phyloP scores from a whole-genome alignment of 2,113 vertebrate genomes.

The Numida meleagris region DNA sequence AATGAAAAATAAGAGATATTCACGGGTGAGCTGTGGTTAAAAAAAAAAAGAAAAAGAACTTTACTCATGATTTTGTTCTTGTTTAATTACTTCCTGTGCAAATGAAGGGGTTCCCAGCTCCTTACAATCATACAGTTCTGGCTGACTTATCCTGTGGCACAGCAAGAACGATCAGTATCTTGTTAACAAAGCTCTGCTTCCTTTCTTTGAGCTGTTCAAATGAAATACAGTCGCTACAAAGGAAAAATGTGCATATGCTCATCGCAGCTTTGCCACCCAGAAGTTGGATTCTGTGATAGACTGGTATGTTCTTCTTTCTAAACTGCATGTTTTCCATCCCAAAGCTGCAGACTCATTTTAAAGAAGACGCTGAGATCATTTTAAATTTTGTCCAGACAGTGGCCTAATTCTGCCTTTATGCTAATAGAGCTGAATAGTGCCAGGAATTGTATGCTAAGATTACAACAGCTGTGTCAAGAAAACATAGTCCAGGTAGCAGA shows the following conservation, averaged over 20 bases:
- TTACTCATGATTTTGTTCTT: background rate
- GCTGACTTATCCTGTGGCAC: background rate
- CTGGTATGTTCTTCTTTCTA: background rate
- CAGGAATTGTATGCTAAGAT: background rate
- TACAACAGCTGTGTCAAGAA: background rate
- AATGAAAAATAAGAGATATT: background rate
- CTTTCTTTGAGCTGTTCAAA: background rate
- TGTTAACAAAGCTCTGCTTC: constrained; percentile 13
- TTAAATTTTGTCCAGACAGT: background rate
- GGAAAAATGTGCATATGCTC: accelerated
- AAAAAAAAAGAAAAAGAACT: background rate
- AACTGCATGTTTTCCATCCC: background rate
- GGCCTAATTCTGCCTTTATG: background rate
- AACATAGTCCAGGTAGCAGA: background rate
- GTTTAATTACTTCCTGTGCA: background rate
- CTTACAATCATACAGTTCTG: background rate
- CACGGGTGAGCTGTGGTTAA: background rate
- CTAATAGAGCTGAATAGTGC: background rate
- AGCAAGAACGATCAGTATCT: background rate
- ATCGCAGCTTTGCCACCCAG: background rate
- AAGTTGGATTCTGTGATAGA: background rate
- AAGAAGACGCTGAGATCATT: background rate
- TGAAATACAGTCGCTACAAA: background rate
- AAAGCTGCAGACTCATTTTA: background rate
- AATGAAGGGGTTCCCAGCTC: background rate